Evolutionary conservation across 2,797 vertebrate genomes (phyloP).

Genomic region (Clarias laeviceps): DNA sequence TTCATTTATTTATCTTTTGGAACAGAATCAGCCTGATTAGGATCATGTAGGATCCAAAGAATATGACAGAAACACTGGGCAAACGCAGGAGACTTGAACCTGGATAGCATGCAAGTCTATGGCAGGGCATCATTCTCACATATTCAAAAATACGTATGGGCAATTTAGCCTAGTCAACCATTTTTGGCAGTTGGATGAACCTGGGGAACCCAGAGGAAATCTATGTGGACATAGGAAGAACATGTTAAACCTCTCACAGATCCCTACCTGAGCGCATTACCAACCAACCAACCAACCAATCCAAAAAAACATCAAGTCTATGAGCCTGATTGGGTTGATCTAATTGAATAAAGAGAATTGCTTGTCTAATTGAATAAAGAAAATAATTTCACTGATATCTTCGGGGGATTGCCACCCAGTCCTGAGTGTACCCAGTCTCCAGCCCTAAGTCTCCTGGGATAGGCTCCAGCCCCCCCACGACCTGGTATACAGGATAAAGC

Average conservation of each 20-base stretch:
- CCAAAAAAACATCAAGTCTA: background rate
- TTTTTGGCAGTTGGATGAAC: background rate
- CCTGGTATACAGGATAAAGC: no score
- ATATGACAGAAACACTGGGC: background rate
- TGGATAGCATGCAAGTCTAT: background rate
- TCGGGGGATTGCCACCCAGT: no score
- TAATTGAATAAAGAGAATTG: background rate
- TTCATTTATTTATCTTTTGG: background rate
- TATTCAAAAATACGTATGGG: background rate
- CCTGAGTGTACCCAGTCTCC: no score
- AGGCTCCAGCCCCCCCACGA: no score
- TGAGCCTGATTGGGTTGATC: background rate
- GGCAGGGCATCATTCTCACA: background rate
- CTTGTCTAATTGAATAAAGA: background rate
- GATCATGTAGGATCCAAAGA: background rate
- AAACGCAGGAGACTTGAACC: background rate
- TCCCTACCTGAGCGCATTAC: background rate
- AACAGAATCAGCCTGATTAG: background rate
- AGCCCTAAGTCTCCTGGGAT: no score
- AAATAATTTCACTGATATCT: background rate
- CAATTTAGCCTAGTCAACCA: background rate
- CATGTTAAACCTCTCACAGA: background rate
- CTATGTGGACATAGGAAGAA: background rate
- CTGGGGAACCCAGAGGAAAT: background rate
- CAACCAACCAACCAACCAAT: no score